phyloP scores from a whole-genome alignment of 2,888 invertebrate genomes.

The Ormyrus thymus region DNA sequence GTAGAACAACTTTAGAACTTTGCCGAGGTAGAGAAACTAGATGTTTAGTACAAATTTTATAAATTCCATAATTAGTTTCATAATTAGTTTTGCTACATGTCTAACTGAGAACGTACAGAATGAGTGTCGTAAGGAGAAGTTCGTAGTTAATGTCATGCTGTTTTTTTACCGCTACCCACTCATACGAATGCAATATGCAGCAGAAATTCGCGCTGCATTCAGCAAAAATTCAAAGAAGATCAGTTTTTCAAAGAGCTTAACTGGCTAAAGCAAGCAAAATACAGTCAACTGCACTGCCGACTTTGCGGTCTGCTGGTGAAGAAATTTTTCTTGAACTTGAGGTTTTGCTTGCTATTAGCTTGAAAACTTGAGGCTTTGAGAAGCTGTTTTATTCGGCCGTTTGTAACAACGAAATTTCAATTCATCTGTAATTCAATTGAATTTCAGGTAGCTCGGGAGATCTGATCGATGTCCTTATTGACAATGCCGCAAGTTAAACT shows the following conservation, averaged over 20 bases:
- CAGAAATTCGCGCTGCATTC: too few species aligned
- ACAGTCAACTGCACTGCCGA: too few species aligned
- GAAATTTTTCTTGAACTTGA: too few species aligned
- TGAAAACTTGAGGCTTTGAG: not conserved
- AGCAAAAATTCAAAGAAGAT: too few species aligned
- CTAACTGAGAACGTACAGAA: too few species aligned
- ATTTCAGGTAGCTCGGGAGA: not conserved
- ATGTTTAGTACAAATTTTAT: not conserved
- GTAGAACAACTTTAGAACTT: not conserved
- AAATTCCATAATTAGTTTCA: not conserved
- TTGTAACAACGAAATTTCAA: constrained; percentile 17
- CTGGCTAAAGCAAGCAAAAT: too few species aligned
- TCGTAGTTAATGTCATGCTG: too few species aligned
- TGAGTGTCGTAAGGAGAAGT: too few species aligned
- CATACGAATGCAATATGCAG: too few species aligned
- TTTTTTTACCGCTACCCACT: too few species aligned
- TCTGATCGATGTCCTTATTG: constrained; percentile 7
- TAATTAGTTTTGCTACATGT: not conserved
- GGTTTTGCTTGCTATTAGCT: not conserved
- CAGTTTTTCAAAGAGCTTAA: too few species aligned
- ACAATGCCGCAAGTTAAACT: constrained; percentile 4
- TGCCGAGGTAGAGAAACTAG: not conserved
- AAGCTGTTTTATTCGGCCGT: constrained; percentile 2
- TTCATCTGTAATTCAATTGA: constrained; percentile 9
- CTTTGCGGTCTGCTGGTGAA: too few species aligned